Evolutionary conservation across 2,797 vertebrate genomes (phyloP), one percentile per base, ranked within the genome.

Genomic region (Takifugu rubripes): DNA sequence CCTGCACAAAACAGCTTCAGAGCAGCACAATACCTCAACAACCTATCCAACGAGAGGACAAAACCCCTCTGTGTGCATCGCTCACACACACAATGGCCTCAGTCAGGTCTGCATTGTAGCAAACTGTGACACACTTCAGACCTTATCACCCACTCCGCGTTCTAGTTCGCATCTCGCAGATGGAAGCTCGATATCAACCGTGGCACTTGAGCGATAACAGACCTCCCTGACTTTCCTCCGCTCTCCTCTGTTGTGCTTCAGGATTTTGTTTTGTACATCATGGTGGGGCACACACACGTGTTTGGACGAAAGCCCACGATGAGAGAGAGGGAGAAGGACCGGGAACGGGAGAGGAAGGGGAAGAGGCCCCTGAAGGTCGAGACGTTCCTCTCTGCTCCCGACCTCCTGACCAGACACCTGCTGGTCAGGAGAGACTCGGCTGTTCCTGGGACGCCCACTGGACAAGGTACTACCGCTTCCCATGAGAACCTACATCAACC

Each of bases 261-360:
- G 95, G 95, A 96, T 75, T 95, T 96, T 87, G 93, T 96, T 85
- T 90, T 96, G 81, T 96, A 96, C 60, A 94, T 96, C 74, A 96
- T 97, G 95, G 88, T 90, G 21, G 89, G 93, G 40, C 93, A 93
- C 71, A 93, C 90, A 29, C 95, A 97, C 67, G 86, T 96, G 69
- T 96, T 97, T 65, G 95, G 95, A 49, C 90, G 93, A 33, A 92
- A 91, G 72, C 82, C 91, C n/a, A 91, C 89, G 5, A 74, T 92
- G 24, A 93, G 90, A 44, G 94, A 94, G 74, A 83, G 91, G 58
- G 92, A 94, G 40, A 94, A 92, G 71, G 92, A 92, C 54, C 84
- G 90, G 54, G 93, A 93, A 1, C 84, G 90, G 71, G 92, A 93
- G 40, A 86, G 90, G 45, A 94, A 93, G 55, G 91, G 93, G 54